Conservation (phyloP, 1,140 invertebrate genomes). For the Homarus americanus region DNA sequence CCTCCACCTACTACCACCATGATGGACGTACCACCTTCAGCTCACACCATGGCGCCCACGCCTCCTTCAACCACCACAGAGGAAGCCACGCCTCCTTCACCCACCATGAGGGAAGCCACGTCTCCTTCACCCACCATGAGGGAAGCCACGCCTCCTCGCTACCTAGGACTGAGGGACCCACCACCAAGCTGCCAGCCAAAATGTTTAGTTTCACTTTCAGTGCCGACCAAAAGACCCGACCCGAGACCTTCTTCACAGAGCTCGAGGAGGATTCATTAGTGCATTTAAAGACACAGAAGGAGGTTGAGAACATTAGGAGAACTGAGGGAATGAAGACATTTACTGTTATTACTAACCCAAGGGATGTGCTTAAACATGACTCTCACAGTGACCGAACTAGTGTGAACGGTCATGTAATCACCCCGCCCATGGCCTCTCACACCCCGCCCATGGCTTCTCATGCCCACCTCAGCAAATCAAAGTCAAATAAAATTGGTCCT, state of each 20-base stretch:
- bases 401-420: neutral
- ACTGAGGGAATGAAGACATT: constrained; percentile 32
- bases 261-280: constrained; percentile 39
- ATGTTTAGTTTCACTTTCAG: constrained; percentile 61
- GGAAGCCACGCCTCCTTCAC: neutral
- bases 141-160: neutral
- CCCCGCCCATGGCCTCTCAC: neutral
- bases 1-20: neutral
- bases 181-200: constrained; percentile 30
- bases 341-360: constrained; percentile 37
- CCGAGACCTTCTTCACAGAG: constrained; percentile 28
- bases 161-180: neutral
- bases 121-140: neutral
- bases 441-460: neutral
- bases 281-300: neutral
- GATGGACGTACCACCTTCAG: neutral
- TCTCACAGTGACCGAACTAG: neutral
- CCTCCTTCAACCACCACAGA: neutral
- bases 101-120: neutral
- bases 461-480: neutral
- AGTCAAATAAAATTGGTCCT: neutral
- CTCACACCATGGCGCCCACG: neutral
- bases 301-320: constrained; percentile 16
- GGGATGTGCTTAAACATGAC: neutral
- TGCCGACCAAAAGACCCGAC: constrained; percentile 29